phyloP scores from a whole-genome alignment of 2,797 vertebrate genomes.

The Pachyuromys duprasi region DNA sequence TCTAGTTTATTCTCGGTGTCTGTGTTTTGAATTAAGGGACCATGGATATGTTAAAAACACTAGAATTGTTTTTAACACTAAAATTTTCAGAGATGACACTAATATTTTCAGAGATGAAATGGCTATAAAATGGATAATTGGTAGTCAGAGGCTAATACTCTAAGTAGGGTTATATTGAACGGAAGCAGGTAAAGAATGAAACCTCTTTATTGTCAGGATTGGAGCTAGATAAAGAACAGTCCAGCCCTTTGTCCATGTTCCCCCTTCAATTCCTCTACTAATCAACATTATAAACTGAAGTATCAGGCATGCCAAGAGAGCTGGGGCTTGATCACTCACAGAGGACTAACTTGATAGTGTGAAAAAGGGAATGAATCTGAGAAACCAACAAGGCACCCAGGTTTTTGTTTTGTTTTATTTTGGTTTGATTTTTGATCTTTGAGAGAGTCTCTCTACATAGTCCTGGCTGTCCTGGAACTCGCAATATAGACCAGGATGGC shows the following conservation, averaged over 20 bases:
- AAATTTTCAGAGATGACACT: too few species aligned
- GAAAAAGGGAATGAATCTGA: background rate
- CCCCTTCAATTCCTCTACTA: background rate
- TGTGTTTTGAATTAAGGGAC: background rate
- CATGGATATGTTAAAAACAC: background rate
- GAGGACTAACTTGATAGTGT: background rate
- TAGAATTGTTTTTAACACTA: background rate
- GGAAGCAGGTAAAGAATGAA: background rate
- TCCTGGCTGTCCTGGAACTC: background rate
- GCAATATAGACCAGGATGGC: background rate
- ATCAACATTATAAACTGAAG: background rate
- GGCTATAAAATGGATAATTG: background rate
- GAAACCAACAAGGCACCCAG: background rate
- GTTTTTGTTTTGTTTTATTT: background rate
- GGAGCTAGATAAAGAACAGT: background rate
- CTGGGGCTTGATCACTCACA: background rate
- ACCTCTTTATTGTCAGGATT: background rate
- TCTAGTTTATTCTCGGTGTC: background rate
- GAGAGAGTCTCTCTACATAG: background rate
- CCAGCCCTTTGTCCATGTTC: background rate
- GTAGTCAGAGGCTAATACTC: background rate
- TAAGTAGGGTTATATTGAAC: background rate
- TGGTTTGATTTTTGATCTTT: background rate
- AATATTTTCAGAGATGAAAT: background rate
- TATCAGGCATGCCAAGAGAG: background rate